Base-by-base conservation (phyloP, 1,140 invertebrate genomes). In the Mycetomoellerius zeteki region DNA sequence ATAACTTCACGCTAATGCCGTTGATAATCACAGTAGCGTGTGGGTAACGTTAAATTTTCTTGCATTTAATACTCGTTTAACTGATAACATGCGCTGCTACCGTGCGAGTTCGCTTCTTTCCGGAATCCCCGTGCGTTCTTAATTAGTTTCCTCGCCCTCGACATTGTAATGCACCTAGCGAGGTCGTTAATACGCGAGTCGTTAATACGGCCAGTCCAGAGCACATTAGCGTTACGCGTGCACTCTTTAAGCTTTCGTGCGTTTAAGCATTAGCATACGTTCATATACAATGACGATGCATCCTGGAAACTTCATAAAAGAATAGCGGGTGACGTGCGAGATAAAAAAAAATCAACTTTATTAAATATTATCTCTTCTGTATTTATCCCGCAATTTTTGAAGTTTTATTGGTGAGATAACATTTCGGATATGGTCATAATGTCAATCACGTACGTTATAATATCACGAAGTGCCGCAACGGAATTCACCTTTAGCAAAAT, bases 121-220 rank as follows among this genome's bases (percentile, higher is more conserved):
- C 80, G 67, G 86, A 85, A 71, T 76, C 76, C 27, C 33, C 84
- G 43, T 58, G 78, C 71, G 89, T 85, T 91, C 88, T 89, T 92
- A 91, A 92, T 92, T 91, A 92, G 89, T 75, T 86, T 78, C 78
- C 86, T 87, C 80, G 64, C 77, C 54, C 58, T 82, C 87, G 86
- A 91, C 86, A 73, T 90, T 86, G 78, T 85, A 89, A 87, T 85
- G 86, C 80, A 72, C 85, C 84, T 89, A 72, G 86, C 72, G 54
- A 43, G 86, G 78, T 84, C 89, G 73, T 91, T 91, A 91, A 88
- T 89, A 81, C 77, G 75, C 50, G 71, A 72, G 62, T 43, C 71
- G 81, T 58, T 73, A 89, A 89, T 89, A 81, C 62, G 75, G 69
- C 54, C 78, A 81, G 54, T 62, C 69, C 19, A 14, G 69, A 60